Evolutionary conservation across 2,888 invertebrate species (phyloP).

Genomic region (Drosophila pseudotakahashii): DNA sequence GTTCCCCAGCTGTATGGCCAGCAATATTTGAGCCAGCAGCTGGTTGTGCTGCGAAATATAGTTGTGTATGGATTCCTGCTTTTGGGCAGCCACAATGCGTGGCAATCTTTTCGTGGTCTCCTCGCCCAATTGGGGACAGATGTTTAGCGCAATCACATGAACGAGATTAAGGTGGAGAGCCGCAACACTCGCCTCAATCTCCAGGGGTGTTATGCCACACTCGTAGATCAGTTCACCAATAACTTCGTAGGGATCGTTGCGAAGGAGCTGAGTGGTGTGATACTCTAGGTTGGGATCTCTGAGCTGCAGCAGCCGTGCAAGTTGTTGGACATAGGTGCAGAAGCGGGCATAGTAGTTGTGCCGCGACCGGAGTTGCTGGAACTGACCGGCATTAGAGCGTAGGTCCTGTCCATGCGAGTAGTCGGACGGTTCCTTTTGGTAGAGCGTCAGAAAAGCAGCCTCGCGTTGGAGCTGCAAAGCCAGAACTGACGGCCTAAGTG

Average conservation of each 20-base stretch:
- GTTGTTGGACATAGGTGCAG: conserved; percentile 78
- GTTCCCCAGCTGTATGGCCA: conserved; percentile 62
- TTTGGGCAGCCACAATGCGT: conserved; percentile 57
- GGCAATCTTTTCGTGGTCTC: conserved; percentile 17
- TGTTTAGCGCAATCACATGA: conserved; percentile 89
- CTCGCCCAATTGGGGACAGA: conserved; percentile 86
- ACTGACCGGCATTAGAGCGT: conserved; percentile 72
- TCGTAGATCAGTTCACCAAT: conserved; percentile 89
- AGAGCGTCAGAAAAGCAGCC: conserved; percentile 69
- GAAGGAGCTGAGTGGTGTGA: conserved; percentile 75
- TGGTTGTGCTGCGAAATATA: conserved; percentile 81
- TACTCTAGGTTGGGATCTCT: conserved; percentile 75
- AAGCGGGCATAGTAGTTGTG: conserved; percentile 82
- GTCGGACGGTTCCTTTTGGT: conserved; percentile 62
- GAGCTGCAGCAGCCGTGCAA: conserved; percentile 83
- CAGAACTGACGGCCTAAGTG: conserved; percentile 72
- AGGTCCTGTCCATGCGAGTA: conserved; percentile 76
- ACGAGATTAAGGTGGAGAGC: conserved; percentile 90
- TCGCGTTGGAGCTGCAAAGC: conserved; percentile 75
- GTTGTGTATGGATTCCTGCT: conserved; percentile 79
- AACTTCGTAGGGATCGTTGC: conserved; percentile 86
- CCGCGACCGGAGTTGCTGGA: conserved; percentile 81
- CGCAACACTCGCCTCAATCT: conserved; percentile 89
- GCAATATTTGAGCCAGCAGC: conserved; percentile 77
- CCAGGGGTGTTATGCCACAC: conserved; percentile 87